These are phyloP conservation scores for Brachyrhaphis roseni DNA, from an alignment of 2,797 vertebrate genomes.

Conservation along the genomic window DNA sequence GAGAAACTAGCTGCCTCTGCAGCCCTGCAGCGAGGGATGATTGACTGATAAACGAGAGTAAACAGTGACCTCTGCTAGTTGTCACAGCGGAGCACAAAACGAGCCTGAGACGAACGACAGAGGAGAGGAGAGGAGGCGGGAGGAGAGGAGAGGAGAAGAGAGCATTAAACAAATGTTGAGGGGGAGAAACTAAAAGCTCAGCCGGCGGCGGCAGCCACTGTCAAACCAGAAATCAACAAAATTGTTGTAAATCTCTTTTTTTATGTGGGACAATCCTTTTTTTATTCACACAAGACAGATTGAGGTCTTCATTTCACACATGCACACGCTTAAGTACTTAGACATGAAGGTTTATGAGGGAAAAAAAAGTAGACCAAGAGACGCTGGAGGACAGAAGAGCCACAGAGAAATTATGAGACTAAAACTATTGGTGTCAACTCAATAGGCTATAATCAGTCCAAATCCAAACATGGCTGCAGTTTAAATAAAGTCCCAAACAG, in stretches of 20 bases:
- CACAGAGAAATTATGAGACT: constrained; percentile 25
- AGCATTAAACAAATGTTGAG: constrained; percentile 25
- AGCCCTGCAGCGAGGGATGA: constrained; percentile 67
- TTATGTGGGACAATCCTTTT: constrained; percentile 29
- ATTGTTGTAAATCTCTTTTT: constrained; percentile 12
- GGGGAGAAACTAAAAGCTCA: constrained; percentile 29
- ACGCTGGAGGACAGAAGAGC: constrained; percentile 22
- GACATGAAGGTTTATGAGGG: constrained; percentile 7
- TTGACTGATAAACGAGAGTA: constrained; percentile 82
- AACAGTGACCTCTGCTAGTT: constrained; percentile 83
- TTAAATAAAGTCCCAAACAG: constrained; percentile 15
- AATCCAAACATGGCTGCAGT: constrained; percentile 16
- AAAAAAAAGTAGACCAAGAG: constrained; percentile 28
- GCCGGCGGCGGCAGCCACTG: constrained; percentile 9
- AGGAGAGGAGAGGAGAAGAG: constrained; percentile 6
- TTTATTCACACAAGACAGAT: constrained; percentile 36
- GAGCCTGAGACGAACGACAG: constrained; percentile 56
- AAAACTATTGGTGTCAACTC: constrained; percentile 21
- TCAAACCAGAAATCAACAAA: constrained; percentile 32
- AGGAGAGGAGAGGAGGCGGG: constrained; percentile 27
- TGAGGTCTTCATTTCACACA: constrained; percentile 17
- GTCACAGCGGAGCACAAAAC: constrained; percentile 72
- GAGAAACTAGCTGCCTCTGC: constrained; percentile 48
- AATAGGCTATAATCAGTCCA: constrained; percentile 14
- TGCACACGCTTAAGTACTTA: constrained; percentile 12